Evolutionary conservation across 2,888 invertebrate species (phyloP).

Genomic region (Protodeltote pygarga): DNA sequence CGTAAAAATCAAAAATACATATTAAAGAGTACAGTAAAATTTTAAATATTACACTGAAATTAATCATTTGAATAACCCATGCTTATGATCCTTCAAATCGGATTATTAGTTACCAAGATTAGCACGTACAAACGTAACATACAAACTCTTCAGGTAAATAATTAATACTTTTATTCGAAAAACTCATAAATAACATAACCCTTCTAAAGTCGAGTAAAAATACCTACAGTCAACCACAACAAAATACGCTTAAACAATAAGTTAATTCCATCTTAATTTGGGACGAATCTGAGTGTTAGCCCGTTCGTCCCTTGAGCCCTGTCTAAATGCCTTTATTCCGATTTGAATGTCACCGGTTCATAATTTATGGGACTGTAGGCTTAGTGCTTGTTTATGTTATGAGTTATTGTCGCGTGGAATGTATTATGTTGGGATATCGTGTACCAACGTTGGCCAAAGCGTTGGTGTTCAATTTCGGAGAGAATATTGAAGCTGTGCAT

Average conservation of each 20-base stretch:
- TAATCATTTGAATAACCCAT: too few species aligned
- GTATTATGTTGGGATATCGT: conserved; percentile 34
- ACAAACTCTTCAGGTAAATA: too few species aligned
- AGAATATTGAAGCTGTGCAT: conserved; percentile 17
- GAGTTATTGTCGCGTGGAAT: conserved; percentile 60
- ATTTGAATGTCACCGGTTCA: conserved; percentile 72
- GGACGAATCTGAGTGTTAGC: conserved; percentile 59
- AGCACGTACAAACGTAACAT: too few species aligned
- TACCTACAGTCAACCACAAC: conserved; percentile 20
- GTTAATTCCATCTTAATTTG: conserved; percentile 71
- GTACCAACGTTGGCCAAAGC: conserved; percentile 16
- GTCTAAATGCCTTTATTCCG: conserved; percentile 70
- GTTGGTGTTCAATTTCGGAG: conserved; percentile 24
- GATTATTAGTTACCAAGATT: too few species aligned
- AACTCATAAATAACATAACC: too few species aligned
- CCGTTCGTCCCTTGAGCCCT: conserved; percentile 48
- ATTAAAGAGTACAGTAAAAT: too few species aligned
- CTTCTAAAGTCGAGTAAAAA: too few species aligned
- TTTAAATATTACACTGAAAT: too few species aligned
- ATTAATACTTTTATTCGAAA: too few species aligned
- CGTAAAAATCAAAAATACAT: too few species aligned
- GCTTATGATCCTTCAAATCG: too few species aligned
- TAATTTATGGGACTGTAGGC: conserved; percentile 74
- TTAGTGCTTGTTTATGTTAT: conserved; percentile 69
- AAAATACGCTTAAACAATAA: conserved; percentile 52